Base-by-base conservation (phyloP, 1,140 invertebrate genomes). In the Diuraphis noxia region DNA sequence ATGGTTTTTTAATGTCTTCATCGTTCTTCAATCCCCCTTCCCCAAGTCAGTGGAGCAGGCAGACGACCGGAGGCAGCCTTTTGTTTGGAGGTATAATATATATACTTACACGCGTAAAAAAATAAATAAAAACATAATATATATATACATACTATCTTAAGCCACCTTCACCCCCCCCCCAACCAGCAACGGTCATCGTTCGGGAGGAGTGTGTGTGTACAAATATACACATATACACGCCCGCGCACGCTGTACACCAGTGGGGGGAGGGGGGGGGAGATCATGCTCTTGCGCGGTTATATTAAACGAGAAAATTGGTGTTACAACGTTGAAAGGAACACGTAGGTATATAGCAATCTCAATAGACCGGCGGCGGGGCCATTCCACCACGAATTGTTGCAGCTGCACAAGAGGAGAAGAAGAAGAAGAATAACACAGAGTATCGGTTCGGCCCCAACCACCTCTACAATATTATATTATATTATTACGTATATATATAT, bases 231-330 rank as follows among this genome's bases (percentile, higher is more conserved):
- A 41, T 23, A 41, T 30, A 84, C 81, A 84, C 84, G 43, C 84
- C n/a, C 43, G 34, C 43, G 23, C n/a, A 34, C 43, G 43, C 30
- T 84, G 25, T 23, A 87, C 85, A 0, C 7, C n/a, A 23, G 86
- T 25, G 40, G 36, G 89, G 56, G 36, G 86, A 25, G 40, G 36
- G 89, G 56, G 3, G 77, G 77, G 36, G 13, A 91, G 89, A 81
- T 81, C 89, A 82, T 81, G 89, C 77, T 79, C 77, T 46, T 23
- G 43, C 88, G 40, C 77, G 77, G 63, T 91, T 91, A 46, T 91
- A 82, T 91, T 91, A 91, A 91, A 91, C 89, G 89, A 91, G 89
- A 91, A 91, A 91, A 91, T 91, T 91, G 89, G 89, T 91, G 89
- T 91, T 91, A 91, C 77, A 91, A 91, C 89, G 89, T 91, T 91